phyloP scores from a whole-genome alignment of 2,888 invertebrate species.

The Thymelicus lineola region DNA sequence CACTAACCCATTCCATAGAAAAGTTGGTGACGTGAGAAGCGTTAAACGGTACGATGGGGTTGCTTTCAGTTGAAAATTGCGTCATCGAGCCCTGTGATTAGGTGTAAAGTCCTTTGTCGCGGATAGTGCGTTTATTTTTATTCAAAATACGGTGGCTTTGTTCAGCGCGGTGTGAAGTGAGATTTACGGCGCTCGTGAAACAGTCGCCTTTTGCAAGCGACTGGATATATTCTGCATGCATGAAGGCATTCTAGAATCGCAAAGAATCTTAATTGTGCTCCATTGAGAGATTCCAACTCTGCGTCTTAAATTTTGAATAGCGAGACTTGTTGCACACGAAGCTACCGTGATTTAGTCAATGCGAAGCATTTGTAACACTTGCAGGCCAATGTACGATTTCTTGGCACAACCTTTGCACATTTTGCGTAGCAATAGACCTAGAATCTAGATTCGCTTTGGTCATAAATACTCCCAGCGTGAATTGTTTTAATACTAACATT shows the following conservation, averaged over 20 bases:
- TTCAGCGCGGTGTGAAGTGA: slow-evolving; percentile 66
- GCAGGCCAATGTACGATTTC: slow-evolving; percentile 45
- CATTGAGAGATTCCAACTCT: slow-evolving; percentile 73
- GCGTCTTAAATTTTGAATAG: slow-evolving; percentile 74
- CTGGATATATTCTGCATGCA: slow-evolving; percentile 62
- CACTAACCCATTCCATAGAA: slow-evolving; percentile 58
- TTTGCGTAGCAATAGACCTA: slow-evolving; percentile 48
- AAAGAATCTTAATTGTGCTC: slow-evolving; percentile 80
- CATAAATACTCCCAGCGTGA: slow-evolving; percentile 16
- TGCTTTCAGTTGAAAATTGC: slow-evolving; percentile 58
- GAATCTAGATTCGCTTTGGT: slow-evolving; percentile 38
- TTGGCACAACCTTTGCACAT: slow-evolving; percentile 60
- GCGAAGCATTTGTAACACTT: slow-evolving; percentile 35
- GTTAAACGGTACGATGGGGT: slow-evolving; percentile 58
- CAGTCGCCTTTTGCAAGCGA: slow-evolving; percentile 64
- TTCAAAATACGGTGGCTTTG: slow-evolving; percentile 60
- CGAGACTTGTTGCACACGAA: slow-evolving; percentile 68
- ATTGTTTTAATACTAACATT: slow-evolving; percentile 19
- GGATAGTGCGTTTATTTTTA: slow-evolving; percentile 60
- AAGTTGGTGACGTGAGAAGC: slow-evolving; percentile 68
- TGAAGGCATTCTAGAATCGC: slow-evolving; percentile 62
- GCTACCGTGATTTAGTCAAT: slow-evolving; percentile 58
- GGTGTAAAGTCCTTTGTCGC: slow-evolving; percentile 58
- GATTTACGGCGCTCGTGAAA: slow-evolving; percentile 71
- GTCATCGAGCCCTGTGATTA: slow-evolving; percentile 56